These are phyloP conservation scores for Brenthis ino DNA, from an alignment of 2,888 invertebrate species.

Conservation along the genomic window DNA sequence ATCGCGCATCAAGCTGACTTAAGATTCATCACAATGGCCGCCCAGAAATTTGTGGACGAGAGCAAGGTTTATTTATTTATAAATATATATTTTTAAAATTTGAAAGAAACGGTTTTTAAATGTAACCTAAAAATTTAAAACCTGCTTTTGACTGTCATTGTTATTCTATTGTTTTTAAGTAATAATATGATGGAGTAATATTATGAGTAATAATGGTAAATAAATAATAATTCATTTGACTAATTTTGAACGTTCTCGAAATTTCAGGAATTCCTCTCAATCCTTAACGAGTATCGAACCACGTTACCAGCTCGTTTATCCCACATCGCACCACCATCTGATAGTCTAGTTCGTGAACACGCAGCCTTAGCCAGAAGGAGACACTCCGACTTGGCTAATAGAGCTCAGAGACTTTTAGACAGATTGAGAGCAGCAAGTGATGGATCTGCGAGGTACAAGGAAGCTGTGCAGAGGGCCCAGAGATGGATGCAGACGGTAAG, in stretches of 20 bases:
- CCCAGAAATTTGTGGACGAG: slow-evolving; percentile 97
- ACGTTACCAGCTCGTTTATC: slow-evolving; percentile 91
- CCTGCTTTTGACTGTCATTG: neutral
- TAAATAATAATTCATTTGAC: neutral
- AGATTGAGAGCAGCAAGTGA: slow-evolving; percentile 89
- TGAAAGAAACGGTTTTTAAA: neutral
- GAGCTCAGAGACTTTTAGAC: slow-evolving; percentile 93
- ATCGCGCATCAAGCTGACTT: slow-evolving; percentile 98
- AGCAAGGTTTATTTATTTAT: slow-evolving; percentile 84
- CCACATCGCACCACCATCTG: slow-evolving; percentile 87
- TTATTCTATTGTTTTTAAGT: too few species aligned
- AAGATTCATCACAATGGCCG: slow-evolving; percentile 97
- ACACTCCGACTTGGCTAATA: slow-evolving; percentile 90
- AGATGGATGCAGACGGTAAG: slow-evolving; percentile 89
- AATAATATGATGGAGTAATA: too few species aligned
- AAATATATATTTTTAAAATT: neutral
- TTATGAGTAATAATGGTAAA: too few species aligned
- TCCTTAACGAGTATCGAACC: slow-evolving; percentile 94
- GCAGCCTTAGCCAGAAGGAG: slow-evolving; percentile 90
- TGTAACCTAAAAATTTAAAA: neutral
- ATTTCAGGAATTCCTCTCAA: slow-evolving; percentile 88
- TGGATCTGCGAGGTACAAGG: slow-evolving; percentile 84
- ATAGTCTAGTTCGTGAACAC: slow-evolving; percentile 89
- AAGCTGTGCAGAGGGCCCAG: slow-evolving; percentile 91
- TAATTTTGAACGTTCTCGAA: too few species aligned